A percentile compares a stretch with the other conserved stretches of the same genome.
These are phyloP conservation scores for Microctenopoma lineatum DNA, from an alignment of 2,797 vertebrate genomes.

Conservation along the genomic window DNA sequence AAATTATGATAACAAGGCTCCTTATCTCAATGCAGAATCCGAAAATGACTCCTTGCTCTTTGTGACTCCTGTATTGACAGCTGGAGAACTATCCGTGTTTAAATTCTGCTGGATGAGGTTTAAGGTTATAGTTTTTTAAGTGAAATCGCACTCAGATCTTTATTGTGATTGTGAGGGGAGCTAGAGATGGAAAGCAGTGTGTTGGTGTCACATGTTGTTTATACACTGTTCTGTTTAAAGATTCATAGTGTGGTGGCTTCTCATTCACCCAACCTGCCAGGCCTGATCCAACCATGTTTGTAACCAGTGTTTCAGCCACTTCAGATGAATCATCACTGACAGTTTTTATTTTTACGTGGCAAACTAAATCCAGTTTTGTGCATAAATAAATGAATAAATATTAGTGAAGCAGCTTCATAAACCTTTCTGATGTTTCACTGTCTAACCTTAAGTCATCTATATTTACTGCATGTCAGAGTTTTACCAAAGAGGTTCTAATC, in stretches of 20 bases:
- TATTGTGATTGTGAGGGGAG: constrained; percentile 12
- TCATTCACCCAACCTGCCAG: constrained; percentile 1
- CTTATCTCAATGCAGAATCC: constrained; percentile 2
- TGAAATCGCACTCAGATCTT: not conserved
- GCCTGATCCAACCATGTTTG: not conserved
- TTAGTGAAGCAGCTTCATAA: not conserved
- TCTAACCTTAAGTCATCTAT: not conserved
- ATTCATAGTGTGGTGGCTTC: not conserved
- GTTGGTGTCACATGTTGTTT: constrained; percentile 7
- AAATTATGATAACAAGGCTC: constrained; percentile 13
- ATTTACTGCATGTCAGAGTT: not conserved
- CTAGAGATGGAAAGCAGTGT: not conserved
- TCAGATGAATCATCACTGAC: not conserved
- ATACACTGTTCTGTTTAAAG: not conserved
- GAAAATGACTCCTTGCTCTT: not conserved
- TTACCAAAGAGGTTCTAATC: not conserved
- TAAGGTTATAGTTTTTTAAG: constrained; percentile 6
- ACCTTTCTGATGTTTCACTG: constrained; percentile 5
- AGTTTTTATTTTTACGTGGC: not conserved
- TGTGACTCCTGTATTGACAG: constrained; percentile 7
- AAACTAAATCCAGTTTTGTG: not conserved
- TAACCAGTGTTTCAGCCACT: constrained; percentile 1
- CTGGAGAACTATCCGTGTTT: constrained; percentile 15
- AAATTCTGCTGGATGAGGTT: constrained; percentile 12
- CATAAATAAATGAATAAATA: not conserved